Base-by-base conservation (phyloP, 2,888 invertebrate genomes). In the Cheilosia grossa region DNA sequence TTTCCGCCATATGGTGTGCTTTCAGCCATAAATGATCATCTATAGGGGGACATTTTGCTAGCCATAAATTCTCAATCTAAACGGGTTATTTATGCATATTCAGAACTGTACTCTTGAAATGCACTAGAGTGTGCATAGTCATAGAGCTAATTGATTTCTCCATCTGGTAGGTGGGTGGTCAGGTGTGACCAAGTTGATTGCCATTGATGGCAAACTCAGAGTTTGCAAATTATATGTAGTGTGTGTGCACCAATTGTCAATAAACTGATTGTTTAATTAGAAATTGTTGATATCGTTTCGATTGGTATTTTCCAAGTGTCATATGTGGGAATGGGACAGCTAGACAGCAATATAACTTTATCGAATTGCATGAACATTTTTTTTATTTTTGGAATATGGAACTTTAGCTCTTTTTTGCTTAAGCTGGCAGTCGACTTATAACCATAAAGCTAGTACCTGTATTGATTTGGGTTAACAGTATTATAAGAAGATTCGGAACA, bases 1-100 rank as follows among this genome's bases (percentile, higher is more conserved):
- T 49, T 21, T 33, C 51, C 27, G 59, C 80, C 80, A 80, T 80
- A 80, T 80, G 80, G 80, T 73, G 73, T 66, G 80, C 80, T 73
- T 37, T 44, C 53, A 73, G 53, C 80, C 80, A 66, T 80, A 80
- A 67, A 80, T 59, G 66, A 58, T 59, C 64, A 61, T 17, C 73
- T 21, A 44, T 21, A 61, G 59, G 64, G 66, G 59, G 66, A 67
- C 40, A 61, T 49, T 33, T 33, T 54, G 54, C 30, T 37, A 21
- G 24, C 53, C 61, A 74, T 74, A 74, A 72, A 67, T 80, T 40
- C 47, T 42, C 24, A 61, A 61, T 51, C 54, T 59, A 19, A 61
- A 74, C 66, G 59, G 59, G 79, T 80, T 73, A 53, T 66, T 80
- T 64, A 80, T 73, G 66, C 73, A 67, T 27, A 53, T 51, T 51